Conservation (phyloP, 1,140 invertebrate species). For the Danaus melanippus region DNA sequence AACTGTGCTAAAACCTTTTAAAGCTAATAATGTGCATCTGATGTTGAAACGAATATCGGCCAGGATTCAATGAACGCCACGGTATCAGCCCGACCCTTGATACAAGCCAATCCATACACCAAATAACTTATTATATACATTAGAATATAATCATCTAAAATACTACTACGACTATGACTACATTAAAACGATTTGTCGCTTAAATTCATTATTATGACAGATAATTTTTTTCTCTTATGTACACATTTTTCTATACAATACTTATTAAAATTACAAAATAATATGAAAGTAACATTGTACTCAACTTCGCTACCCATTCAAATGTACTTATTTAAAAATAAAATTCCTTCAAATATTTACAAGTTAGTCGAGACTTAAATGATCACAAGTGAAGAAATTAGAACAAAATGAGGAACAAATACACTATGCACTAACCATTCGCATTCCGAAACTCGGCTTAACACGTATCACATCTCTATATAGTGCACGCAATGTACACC, state of each 20-base stretch:
- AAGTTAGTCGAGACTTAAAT: conserved; percentile 65
- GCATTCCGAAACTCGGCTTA: conserved; percentile 33
- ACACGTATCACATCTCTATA: conserved; percentile 58
- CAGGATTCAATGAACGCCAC: conserved; percentile 24
- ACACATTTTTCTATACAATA: conserved; percentile 67
- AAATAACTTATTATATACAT: conserved; percentile 57
- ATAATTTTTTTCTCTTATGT: conserved; percentile 66
- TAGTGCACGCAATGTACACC: conserved; percentile 31
- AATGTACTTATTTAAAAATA: conserved; percentile 56
- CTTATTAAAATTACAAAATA: conserved; percentile 61
- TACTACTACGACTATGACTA: conserved; percentile 66
- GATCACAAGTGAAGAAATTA: conserved; percentile 59
- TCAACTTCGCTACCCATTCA: conserved; percentile 60
- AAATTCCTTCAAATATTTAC: conserved; percentile 49
- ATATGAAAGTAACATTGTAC: conserved; percentile 64
- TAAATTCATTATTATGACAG: conserved; percentile 68
- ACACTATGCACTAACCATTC: conserved; percentile 62
- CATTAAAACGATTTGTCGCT: conserved; percentile 68
- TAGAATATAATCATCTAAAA: conserved; percentile 54
- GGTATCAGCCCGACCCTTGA: conserved; percentile 8
- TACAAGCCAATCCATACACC: conserved; percentile 30
- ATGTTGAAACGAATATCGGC: conserved; percentile 38
- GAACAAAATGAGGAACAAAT: conserved; percentile 66
- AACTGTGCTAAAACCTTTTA: conserved; percentile 56
- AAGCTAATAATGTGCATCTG: conserved; percentile 67